These are phyloP conservation scores for Ardeotis arabs DNA, from an alignment of 2,113 vertebrate genomes.

Conservation along the genomic window DNA sequence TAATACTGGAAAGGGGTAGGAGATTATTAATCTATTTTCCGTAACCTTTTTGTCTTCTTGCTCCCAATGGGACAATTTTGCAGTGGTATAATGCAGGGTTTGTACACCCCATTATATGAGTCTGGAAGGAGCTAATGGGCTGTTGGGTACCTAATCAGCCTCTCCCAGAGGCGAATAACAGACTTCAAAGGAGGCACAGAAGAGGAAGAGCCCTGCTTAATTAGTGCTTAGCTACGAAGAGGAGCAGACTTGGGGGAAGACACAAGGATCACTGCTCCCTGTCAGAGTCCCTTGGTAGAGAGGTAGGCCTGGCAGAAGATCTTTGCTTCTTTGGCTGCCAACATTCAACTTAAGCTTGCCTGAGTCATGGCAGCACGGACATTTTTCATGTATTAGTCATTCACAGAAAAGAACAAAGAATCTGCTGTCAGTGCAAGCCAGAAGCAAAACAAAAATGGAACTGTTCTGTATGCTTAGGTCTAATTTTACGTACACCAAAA, in stretches of 20 bases:
- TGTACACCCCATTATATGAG: background rate
- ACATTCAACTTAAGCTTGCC: background rate
- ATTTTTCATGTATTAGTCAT: background rate
- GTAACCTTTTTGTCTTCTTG: conserved; percentile 23
- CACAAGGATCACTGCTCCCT: background rate
- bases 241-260: background rate
- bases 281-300: background rate
- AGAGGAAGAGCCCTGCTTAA: conserved; percentile 46
- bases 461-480: background rate
- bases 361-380: background rate
- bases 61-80: background rate
- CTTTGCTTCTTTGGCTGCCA: background rate
- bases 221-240: conserved; percentile 18
- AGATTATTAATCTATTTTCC: conserved; percentile 4
- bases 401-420: background rate
- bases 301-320: background rate
- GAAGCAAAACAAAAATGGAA: background rate
- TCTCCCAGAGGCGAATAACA: conserved; percentile 32
- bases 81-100: background rate
- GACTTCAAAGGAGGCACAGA: conserved; percentile 46
- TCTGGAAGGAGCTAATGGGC: conserved; percentile 22
- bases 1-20: background rate
- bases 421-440: background rate
- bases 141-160: conserved; percentile 37
- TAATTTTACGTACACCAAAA: background rate